Percentiles rank a stretch among this genome's conserved stretches.
Evolutionary conservation across 2,888 invertebrate species (phyloP).

Genomic region (Metellina segmentata): DNA sequence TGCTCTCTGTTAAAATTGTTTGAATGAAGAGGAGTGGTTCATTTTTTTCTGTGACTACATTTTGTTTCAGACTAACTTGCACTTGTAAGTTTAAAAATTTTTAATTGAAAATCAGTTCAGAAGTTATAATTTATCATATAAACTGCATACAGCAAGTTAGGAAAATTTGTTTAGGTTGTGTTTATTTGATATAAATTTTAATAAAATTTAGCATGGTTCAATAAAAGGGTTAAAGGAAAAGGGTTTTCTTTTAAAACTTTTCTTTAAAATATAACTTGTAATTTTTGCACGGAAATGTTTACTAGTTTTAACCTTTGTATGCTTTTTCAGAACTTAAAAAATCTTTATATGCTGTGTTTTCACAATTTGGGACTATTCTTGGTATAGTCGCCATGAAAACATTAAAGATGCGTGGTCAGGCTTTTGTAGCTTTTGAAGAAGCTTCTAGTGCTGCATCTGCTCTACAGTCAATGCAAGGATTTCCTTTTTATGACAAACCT

Average conservation of each 20-base stretch:
- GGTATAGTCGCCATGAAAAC: conserved; percentile 98
- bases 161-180: no score
- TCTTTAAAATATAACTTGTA: background rate
- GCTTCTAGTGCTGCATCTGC: conserved; percentile 98
- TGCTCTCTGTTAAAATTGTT: no score
- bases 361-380: conserved; percentile 98
- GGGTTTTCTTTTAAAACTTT: background rate
- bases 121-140: no score
- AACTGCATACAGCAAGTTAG: no score
- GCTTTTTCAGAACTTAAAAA: conserved; percentile 92
- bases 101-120: no score
- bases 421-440: conserved; percentile 99
- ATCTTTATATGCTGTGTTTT: conserved; percentile 98
- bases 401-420: conserved; percentile 98
- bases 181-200: no score
- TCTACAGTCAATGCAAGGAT: conserved; percentile 98
- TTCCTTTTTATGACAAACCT: conserved; percentile 99
- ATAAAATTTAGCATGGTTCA: no score
- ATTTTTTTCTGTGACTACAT: no score
- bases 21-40: no score
- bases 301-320: background rate
- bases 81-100: no score
- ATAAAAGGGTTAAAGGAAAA: background rate
- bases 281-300: background rate
- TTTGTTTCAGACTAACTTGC: no score